Conservation (phyloP, 1,140 invertebrate species). For the Apolygus lucorum region DNA sequence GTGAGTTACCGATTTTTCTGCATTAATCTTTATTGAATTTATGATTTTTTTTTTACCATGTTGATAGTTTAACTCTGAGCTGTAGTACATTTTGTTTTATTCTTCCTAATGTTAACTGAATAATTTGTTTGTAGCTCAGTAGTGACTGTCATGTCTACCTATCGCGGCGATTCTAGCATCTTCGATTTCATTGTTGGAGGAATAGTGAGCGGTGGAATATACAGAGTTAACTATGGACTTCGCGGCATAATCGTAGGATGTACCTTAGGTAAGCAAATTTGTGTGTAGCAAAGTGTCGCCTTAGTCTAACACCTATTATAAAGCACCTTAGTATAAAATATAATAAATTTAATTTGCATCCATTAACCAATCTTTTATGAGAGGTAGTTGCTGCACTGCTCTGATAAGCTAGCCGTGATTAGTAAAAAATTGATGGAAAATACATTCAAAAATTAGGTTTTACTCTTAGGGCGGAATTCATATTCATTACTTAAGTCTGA, state of each 20-base stretch:
- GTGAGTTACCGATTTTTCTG: constrained; percentile 46
- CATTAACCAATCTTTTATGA: background rate
- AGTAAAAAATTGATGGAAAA: background rate
- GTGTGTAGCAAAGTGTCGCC: background rate
- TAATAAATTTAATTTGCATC: background rate
- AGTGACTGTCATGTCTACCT: constrained; percentile 14
- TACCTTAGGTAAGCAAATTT: constrained; percentile 14
- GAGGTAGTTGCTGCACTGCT: background rate
- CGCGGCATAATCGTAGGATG: constrained; percentile 21
- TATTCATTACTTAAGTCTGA: no score
- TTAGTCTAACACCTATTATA: no score
- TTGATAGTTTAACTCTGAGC: no score
- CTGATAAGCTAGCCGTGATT: background rate
- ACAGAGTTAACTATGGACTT: constrained; percentile 21
- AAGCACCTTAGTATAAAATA: background rate
- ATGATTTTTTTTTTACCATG: background rate
- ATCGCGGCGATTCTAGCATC: constrained; percentile 10
- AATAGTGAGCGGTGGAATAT: constrained; percentile 17
- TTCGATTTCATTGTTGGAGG: constrained; percentile 21
- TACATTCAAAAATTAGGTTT: background rate
- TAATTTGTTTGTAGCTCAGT: constrained; percentile 23
- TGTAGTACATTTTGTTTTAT: no score
- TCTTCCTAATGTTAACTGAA: no score
- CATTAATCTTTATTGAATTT: background rate
- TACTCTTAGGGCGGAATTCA: no score